Conservation (phyloP, 1,140 invertebrate species). For the Formica exsecta region DNA sequence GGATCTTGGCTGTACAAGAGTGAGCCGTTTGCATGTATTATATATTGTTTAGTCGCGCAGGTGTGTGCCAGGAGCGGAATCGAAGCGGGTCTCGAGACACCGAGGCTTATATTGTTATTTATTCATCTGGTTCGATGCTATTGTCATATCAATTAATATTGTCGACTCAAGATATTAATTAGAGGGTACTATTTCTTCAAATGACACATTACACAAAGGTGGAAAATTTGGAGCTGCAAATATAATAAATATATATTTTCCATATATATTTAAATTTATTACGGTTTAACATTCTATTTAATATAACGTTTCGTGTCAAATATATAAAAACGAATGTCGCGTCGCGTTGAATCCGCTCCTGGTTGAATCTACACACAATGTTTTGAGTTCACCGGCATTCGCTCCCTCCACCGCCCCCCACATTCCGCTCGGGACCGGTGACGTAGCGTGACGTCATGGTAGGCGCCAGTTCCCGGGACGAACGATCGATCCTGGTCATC, state of each 20-base stretch:
- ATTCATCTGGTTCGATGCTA: not conserved
- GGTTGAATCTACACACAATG: no score
- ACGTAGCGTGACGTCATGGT: conserved; percentile 67
- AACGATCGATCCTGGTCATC: conserved; percentile 65
- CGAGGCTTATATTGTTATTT: not conserved
- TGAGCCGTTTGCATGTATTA: conserved; percentile 26
- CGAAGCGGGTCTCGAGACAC: not conserved
- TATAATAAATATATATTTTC: no score
- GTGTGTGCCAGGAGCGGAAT: conserved; percentile 9
- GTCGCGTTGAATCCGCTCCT: no score
- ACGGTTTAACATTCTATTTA: no score
- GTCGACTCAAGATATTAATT: no score
- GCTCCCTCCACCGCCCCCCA: not conserved
- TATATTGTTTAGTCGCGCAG: conserved; percentile 12
- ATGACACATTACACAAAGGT: no score
- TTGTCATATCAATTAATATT: not conserved
- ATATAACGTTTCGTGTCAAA: no score
- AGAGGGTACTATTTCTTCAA: no score
- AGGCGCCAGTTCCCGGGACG: conserved; percentile 63
- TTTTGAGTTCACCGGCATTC: not conserved
- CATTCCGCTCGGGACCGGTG: conserved; percentile 27
- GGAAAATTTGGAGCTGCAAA: no score
- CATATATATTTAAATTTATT: no score
- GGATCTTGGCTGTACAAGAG: conserved; percentile 15
- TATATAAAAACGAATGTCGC: no score